Evolutionary conservation across 2,888 invertebrate genomes (phyloP), one percentile per base, ranked within the genome.

Genomic region (Cylindroiulus punctatus): DNA sequence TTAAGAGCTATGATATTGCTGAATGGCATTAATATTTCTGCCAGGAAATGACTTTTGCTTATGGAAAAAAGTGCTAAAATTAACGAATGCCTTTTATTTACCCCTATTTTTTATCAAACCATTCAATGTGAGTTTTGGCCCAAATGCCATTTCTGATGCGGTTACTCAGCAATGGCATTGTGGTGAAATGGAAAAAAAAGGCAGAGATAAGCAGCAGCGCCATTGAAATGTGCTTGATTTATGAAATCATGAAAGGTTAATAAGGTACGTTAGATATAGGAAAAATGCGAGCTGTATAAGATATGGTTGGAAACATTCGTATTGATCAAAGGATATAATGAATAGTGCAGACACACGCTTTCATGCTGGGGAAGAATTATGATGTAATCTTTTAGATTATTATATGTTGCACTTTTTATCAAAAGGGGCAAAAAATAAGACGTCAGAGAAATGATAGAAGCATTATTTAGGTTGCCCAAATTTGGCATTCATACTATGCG

Each of bases 211-310:
- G n/a, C 57, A 57, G 22, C 22, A 57, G 36, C 36, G 3, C 22
- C 57, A 57, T 57, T 57, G 57, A 57, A 57, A 22, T 22, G n/a
- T 57, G 22, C 22, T 57, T 57, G 57, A 57, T 57, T 57, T 22
- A 57, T 57, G 57, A 57, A 57, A 57, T 57, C 57, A 57, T 57
- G 57, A 57, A 57, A 57, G 57, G 57, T 57, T 57, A 57, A 57
- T 57, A 57, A 57, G 57, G 57, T 57, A 57, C 22, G 57, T 22
- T 8, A 57, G n/a, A 22, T 57, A 57, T 40, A 12, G 44, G n/a
- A 52, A 52, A n/a, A 52, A n/a, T 52, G 19, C n/a, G 52, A 57
- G 57, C 57, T 44, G 8, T 44, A 57, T 22, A 57, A 57, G 57
- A 57, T 57, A 57, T n/a, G 57, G 57, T 57, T 57, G 57, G 57